Evolutionary conservation across 2,888 invertebrate genomes (phyloP).

Genomic region (Amphipoea oculea): DNA sequence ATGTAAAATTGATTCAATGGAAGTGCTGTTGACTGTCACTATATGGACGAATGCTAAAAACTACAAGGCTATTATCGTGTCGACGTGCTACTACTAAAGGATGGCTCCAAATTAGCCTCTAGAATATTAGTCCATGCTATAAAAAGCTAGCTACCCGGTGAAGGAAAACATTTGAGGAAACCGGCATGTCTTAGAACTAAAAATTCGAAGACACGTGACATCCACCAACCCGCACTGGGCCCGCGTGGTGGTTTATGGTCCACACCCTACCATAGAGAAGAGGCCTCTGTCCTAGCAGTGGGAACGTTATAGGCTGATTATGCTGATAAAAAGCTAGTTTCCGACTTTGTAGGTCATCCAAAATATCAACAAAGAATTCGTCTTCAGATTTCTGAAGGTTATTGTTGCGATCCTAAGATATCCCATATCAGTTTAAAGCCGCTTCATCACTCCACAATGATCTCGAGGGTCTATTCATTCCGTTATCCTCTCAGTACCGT

Average conservation of each 20-base stretch:
- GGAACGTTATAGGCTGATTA: background rate
- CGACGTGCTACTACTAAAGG: background rate
- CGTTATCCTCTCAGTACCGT: constrained; percentile 10
- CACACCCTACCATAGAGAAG: background rate
- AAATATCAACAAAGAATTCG: background rate
- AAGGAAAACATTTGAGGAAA: too few species aligned
- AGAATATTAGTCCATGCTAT: background rate
- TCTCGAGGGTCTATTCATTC: constrained; percentile 29
- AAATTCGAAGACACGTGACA: background rate
- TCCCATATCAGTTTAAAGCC: background rate
- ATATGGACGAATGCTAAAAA: constrained; percentile 1
- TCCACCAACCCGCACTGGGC: background rate
- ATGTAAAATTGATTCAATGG: background rate
- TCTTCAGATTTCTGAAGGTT: too few species aligned
- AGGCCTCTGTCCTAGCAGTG: background rate
- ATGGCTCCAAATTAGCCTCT: background rate
- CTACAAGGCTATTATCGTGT: background rate
- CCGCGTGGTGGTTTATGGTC: background rate
- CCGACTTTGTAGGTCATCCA: background rate
- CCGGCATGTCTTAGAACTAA: too few species aligned
- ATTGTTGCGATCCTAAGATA: background rate
- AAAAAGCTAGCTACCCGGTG: too few species aligned
- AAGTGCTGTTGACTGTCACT: background rate
- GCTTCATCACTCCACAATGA: background rate
- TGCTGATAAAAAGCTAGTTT: background rate